Evolutionary conservation across 2,888 invertebrate genomes (phyloP).

Genomic region (Catonia carolina): DNA sequence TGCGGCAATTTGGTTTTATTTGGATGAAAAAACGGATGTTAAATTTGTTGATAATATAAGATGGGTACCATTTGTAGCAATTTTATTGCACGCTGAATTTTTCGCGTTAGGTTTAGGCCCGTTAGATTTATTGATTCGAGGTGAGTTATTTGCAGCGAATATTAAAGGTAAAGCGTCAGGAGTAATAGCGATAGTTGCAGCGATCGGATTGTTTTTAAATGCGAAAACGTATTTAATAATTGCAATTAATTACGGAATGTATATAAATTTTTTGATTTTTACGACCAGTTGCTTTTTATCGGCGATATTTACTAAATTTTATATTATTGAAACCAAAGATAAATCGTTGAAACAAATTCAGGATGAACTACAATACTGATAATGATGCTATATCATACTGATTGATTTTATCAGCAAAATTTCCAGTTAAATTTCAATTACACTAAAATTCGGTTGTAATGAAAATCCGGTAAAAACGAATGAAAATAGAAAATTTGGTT

Average conservation of each 20-base stretch:
- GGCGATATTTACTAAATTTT: conserved; percentile 51
- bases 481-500: too few species aligned
- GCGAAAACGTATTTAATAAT: conserved; percentile 55
- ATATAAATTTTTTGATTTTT: conserved; percentile 60
- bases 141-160: conserved; percentile 57
- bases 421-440: too few species aligned
- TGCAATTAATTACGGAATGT: conserved; percentile 52
- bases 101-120: conserved; percentile 55
- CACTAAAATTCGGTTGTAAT: too few species aligned
- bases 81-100: conserved; percentile 52
- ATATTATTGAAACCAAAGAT: conserved; percentile 65
- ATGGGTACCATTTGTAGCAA: conserved; percentile 43
- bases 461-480: too few species aligned
- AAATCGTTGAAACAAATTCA: conserved; percentile 63
- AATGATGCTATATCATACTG: too few species aligned
- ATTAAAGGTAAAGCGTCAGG: conserved; percentile 56
- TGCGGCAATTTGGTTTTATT: conserved; percentile 28
- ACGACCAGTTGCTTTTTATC: conserved; percentile 53
- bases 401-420: too few species aligned
- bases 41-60: conserved; percentile 20
- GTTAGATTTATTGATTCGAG: conserved; percentile 55
- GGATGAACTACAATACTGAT: conserved; percentile 41
- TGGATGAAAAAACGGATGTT: conserved; percentile 23
- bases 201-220: conserved; percentile 51
- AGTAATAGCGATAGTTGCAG: conserved; percentile 50